Percentiles rank a stretch among this genome's conserved stretches.
phyloP scores from a whole-genome alignment of 2,797 vertebrate species.

The Pangasius macronema region DNA sequence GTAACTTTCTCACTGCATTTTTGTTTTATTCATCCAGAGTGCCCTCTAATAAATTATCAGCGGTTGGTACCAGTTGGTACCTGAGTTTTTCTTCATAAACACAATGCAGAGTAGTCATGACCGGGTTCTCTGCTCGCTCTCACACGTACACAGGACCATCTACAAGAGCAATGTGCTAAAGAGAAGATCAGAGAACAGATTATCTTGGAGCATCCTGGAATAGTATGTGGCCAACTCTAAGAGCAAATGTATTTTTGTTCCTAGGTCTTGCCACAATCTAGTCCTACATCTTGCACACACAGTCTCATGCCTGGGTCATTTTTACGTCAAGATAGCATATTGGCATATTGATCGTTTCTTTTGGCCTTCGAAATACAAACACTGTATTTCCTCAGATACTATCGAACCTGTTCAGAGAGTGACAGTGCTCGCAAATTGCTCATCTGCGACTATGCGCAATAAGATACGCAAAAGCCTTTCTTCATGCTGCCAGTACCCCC shows the following conservation, averaged over 20 bases:
- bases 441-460: background rate
- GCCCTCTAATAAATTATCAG: background rate
- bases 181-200: background rate
- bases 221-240: background rate
- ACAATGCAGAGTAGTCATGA: background rate
- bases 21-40: background rate
- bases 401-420: background rate
- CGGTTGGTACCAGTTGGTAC: background rate
- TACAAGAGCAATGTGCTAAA: background rate
- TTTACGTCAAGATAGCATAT: background rate
- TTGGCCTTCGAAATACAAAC: background rate
- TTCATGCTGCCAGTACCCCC: background rate
- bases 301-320: background rate
- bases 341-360: background rate
- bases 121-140: background rate
- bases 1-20: background rate
- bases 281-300: background rate
- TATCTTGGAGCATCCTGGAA: background rate
- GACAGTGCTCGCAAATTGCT: background rate
- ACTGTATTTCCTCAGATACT: background rate
- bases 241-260: background rate
- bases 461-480: background rate
- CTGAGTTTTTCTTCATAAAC: background rate
- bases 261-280: background rate
- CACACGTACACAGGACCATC: background rate